Conservation (phyloP, 2,888 invertebrate species). For the Onchidella celtica region DNA sequence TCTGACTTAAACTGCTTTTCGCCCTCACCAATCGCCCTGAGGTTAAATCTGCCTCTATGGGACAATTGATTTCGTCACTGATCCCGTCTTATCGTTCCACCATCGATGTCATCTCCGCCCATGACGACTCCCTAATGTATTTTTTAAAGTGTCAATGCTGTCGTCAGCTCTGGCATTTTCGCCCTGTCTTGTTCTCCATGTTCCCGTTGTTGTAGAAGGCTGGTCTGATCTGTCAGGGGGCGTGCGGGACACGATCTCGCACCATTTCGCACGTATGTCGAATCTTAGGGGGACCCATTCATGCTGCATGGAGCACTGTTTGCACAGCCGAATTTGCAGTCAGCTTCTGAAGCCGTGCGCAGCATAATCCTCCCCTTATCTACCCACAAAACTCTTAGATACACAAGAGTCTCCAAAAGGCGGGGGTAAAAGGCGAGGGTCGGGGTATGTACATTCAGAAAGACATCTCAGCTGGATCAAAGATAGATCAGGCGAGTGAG, state of each 20-base stretch:
- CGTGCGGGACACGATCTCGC: slow-evolving; percentile 2
- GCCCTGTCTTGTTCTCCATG: too few species aligned
- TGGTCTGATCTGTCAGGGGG: slow-evolving; percentile 19
- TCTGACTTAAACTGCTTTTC: too few species aligned
- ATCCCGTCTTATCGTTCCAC: too few species aligned
- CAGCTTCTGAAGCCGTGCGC: slow-evolving; percentile 25
- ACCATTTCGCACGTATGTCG: not conserved
- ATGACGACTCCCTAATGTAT: too few species aligned
- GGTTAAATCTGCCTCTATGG: too few species aligned
- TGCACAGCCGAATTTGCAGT: slow-evolving; percentile 37
- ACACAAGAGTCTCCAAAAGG: not conserved
- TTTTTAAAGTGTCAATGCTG: too few species aligned
- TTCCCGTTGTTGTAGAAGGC: too few species aligned
- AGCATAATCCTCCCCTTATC: slow-evolving; percentile 30
- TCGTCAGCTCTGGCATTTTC: too few species aligned
- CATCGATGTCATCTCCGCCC: too few species aligned
- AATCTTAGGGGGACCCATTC: not conserved
- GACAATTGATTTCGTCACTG: too few species aligned
- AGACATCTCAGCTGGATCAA: slow-evolving; percentile 35
- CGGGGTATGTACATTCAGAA: slow-evolving; percentile 17
- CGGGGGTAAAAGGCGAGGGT: slow-evolving; percentile 12
- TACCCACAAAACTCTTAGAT: slow-evolving; percentile 16
- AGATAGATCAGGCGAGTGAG: slow-evolving; percentile 30
- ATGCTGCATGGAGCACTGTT: slow-evolving; percentile 13
- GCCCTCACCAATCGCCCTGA: too few species aligned